Evolutionary conservation across 2,888 invertebrate species (phyloP).

Genomic region (Rotaria macrura): DNA sequence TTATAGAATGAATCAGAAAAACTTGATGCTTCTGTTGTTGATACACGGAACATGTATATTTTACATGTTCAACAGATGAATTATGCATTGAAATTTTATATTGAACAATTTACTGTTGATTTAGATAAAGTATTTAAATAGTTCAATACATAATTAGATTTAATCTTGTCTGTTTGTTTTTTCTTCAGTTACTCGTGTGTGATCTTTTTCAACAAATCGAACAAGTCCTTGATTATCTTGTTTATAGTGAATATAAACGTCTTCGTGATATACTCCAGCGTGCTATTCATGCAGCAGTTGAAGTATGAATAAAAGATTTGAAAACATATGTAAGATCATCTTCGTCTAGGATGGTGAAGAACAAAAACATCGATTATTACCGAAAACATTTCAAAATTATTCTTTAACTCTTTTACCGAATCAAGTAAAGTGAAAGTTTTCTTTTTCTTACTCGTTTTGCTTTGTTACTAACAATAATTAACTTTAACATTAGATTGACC

Average conservation of each 20-base stretch:
- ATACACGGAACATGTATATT: constrained; percentile 2
- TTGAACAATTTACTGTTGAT: neutral
- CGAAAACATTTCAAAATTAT: neutral
- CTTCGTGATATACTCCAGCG: neutral
- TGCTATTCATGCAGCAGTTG: neutral
- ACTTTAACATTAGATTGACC: neutral
- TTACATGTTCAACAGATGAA: neutral
- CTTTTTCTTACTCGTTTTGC: no score
- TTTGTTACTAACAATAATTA: no score
- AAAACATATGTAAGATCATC: no score
- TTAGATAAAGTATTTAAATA: neutral
- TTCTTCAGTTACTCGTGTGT: constrained; percentile 2
- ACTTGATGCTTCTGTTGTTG: neutral
- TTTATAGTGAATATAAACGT: neutral
- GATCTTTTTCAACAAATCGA: constrained; percentile 6
- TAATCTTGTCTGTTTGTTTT: neutral
- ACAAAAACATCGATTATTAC: neutral
- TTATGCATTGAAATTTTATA: constrained; percentile 2
- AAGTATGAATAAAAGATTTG: no score
- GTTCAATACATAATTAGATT: neutral
- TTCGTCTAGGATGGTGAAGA: neutral
- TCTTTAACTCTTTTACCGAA: neutral
- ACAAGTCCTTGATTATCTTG: neutral
- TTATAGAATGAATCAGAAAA: neutral
- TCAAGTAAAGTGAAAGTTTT: neutral